These are phyloP conservation scores for Lordiphosa collinella DNA, from an alignment of 1,140 invertebrate species.

Conservation along the genomic window DNA sequence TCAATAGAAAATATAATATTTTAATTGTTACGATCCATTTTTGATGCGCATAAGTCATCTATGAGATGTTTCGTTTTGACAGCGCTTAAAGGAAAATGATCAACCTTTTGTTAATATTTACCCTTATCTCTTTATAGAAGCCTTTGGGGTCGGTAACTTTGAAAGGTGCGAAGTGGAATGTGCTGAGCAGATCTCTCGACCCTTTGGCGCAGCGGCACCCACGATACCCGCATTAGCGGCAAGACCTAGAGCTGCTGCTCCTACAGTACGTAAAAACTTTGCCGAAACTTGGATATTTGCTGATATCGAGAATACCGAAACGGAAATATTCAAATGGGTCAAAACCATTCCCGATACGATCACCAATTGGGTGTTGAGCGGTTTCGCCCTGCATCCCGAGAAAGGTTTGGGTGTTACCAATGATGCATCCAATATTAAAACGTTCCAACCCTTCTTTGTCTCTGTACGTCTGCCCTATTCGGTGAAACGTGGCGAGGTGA, in stretches of 20 bases:
- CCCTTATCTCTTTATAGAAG: constrained; percentile 13
- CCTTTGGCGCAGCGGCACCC: neutral
- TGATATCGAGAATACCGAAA: constrained; percentile 58
- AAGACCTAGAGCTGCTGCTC: neutral
- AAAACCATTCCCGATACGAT: constrained; percentile 90
- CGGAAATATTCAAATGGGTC: constrained; percentile 77
- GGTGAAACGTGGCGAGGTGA: constrained; percentile 85
- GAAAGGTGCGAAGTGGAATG: neutral
- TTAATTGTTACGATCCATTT: too few species aligned
- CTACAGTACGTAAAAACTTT: constrained; percentile 60
- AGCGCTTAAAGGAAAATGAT: too few species aligned
- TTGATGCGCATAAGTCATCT: too few species aligned
- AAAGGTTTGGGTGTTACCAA: constrained; percentile 91
- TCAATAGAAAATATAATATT: too few species aligned
- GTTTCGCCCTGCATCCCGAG: constrained; percentile 92
- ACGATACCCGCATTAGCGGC: neutral
- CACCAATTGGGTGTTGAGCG: constrained; percentile 95
- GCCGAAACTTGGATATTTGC: constrained; percentile 74
- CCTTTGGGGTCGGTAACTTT: too few species aligned
- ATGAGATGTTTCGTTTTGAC: too few species aligned
- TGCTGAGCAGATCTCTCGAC: neutral
- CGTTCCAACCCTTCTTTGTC: constrained; percentile 94
- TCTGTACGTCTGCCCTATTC: constrained; percentile 90
- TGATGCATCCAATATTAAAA: constrained; percentile 86
- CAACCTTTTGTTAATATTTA: neutral